Evolutionary conservation across 2,797 vertebrate genomes (phyloP), one percentile per base, ranked within the genome.

Genomic region (Lemur catta): DNA sequence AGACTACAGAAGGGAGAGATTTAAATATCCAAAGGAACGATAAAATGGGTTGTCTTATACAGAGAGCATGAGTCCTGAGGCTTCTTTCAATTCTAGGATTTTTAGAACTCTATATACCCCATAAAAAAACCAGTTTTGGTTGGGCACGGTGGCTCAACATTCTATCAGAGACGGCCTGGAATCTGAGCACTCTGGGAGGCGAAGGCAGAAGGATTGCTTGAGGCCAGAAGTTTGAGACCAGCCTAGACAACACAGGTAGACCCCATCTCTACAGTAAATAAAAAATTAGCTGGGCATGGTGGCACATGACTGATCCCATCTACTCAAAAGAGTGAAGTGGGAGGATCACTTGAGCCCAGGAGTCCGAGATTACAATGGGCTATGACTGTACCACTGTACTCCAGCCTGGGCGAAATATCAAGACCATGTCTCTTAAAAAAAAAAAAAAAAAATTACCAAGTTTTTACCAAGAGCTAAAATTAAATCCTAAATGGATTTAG

Each of bases 121-220:
- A 86, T 67, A 24, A n/a, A 94, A 82, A 90, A 90, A 26, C 28
- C 96, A 75, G 30, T 3, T 76, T 93, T 96, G 61, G 30, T 65
- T 65, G 63, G 17, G 63, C 33, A n/a, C 7, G 33, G 63, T n/a
- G 63, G 63, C 63, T 65, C 63, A 65, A 55, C 22, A 55, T 55
- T 8, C 52, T 55, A 20, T 55, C 52, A 22, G 20, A 52, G 20
- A 52, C 8, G 3, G 63, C 33, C 14, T n/a, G 33, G 30, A 65
- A 65, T 65, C 33, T 65, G 63, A n/a, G 15, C 63, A 65, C 63
- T n/a, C 3, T 10, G 55, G 22, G 33, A 65, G 15, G 63, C 7
- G 6, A n/a, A 65, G 63, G 33, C 30, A 17, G 33, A 33, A 28
- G 33, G 63, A 65, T n/a, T 65, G 33, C 17, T 65, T 65, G 63